Percentiles rank a stretch among this genome's conserved stretches.
Conservation (phyloP, 2,113 vertebrate species). For the Eidolon helvum region DNA sequence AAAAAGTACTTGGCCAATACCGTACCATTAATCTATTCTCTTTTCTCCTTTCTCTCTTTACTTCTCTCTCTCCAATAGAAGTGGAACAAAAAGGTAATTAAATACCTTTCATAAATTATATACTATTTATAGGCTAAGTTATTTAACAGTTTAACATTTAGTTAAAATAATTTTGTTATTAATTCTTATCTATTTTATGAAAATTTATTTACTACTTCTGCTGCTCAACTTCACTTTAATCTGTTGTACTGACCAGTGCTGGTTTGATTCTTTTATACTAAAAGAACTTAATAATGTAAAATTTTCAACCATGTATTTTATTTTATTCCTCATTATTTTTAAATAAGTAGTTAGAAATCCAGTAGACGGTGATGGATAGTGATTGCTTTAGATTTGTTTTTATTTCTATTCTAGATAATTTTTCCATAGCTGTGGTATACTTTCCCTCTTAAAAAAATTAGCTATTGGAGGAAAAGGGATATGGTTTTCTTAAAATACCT, state of each 20-base stretch:
- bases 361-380: background rate
- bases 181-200: conserved; percentile 85
- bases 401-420: background rate
- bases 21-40: conserved; percentile 94
- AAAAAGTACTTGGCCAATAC: conserved; percentile 87
- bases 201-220: conserved; percentile 85
- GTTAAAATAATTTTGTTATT: conserved; percentile 85
- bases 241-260: conserved; percentile 46
- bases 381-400: conserved; percentile 16
- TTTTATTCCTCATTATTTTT: conserved; percentile 54
- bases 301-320: conserved; percentile 30
- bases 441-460: background rate
- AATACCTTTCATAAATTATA: conserved; percentile 90
- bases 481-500: conserved; percentile 7
- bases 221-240: conserved; percentile 85
- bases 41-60: conserved; percentile 90
- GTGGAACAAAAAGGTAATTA: conserved; percentile 99
- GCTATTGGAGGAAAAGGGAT: background rate
- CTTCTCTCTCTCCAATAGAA: conserved; percentile 96
- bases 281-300: conserved; percentile 44
- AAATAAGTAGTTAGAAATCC: conserved; percentile 29
- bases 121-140: conserved; percentile 87
- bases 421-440: background rate
- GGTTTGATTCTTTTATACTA: conserved; percentile 40
- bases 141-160: conserved; percentile 85